Evolutionary conservation across 2,797 vertebrate genomes (phyloP).

Genomic region (Phaenicophaeus curvirostris): DNA sequence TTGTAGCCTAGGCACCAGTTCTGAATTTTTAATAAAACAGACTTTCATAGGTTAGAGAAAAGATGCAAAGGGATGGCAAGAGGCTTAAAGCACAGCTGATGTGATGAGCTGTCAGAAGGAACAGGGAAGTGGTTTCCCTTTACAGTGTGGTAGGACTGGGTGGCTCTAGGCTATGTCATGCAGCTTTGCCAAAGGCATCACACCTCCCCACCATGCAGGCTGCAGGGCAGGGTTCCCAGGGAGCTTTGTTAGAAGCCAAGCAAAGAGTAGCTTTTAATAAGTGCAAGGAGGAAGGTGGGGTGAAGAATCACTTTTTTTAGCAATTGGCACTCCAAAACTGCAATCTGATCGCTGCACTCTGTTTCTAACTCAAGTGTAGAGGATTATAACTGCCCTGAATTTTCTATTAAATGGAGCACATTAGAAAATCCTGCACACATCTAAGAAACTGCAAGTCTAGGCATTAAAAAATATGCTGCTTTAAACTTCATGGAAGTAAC

Average conservation of each 20-base stretch:
- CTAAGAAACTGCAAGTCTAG: background rate
- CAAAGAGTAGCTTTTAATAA: background rate
- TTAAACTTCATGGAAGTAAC: background rate
- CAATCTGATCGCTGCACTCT: background rate
- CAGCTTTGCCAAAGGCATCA: background rate
- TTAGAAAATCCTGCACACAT: background rate
- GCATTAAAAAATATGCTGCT: background rate
- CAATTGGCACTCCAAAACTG: background rate
- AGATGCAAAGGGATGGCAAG: slow-evolving; percentile 15
- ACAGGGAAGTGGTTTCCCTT: background rate
- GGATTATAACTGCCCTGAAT: background rate
- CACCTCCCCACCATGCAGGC: background rate
- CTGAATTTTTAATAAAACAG: background rate
- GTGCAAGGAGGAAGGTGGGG: background rate
- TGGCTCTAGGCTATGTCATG: background rate
- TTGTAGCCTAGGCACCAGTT: background rate
- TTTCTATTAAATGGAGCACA: background rate
- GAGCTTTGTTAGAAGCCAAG: background rate
- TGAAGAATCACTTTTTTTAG: background rate
- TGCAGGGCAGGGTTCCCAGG: background rate
- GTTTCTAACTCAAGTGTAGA: background rate
- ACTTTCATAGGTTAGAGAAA: background rate
- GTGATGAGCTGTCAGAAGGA: background rate
- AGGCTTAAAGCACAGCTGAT: slow-evolving; percentile 1
- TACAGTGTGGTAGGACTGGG: background rate